These are phyloP conservation scores for Clarias laeviceps DNA, from an alignment of 2,797 vertebrate species.

Conservation along the genomic window DNA sequence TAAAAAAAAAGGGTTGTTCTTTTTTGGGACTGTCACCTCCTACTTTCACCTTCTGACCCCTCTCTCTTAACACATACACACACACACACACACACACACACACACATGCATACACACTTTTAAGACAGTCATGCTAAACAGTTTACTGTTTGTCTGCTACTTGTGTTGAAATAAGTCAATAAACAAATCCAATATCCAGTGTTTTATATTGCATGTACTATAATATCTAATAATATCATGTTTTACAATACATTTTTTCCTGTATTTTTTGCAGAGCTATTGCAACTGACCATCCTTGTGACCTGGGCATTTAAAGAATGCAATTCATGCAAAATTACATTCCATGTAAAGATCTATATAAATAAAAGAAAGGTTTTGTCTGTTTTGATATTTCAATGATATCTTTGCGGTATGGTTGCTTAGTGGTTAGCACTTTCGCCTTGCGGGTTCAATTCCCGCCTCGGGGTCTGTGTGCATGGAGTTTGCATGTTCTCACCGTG, in stretches of 20 bases:
- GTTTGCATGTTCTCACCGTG: too few relatives aligned
- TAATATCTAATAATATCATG: background rate
- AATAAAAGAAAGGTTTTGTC: too few relatives aligned
- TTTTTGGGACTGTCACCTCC: conserved; percentile 68
- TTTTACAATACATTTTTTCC: background rate
- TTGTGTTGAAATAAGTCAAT: background rate
- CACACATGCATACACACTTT: background rate
- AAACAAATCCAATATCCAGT: background rate
- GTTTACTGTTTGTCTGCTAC: background rate
- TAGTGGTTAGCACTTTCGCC: too few relatives aligned
- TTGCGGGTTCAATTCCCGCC: too few relatives aligned
- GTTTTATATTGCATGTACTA: background rate
- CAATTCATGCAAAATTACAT: background rate
- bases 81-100: conserved; percentile 22
- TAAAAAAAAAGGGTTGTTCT: conserved; percentile 63
- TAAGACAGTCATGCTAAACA: background rate
- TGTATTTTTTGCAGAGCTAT: background rate
- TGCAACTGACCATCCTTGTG: background rate
- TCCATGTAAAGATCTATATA: background rate
- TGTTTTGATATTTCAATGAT: too few relatives aligned
- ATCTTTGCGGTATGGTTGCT: too few relatives aligned
- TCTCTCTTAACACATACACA: conserved; percentile 32
- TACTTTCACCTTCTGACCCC: conserved; percentile 44
- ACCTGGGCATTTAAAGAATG: background rate
- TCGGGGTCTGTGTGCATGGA: too few relatives aligned